A percentile compares a stretch with the other conserved stretches of the same genome.
These are phyloP conservation scores for Pseudorhiza aurosa DNA, from an alignment of 30 jellyfish, hydroid and myxozoan species.

Conservation along the genomic window DNA sequence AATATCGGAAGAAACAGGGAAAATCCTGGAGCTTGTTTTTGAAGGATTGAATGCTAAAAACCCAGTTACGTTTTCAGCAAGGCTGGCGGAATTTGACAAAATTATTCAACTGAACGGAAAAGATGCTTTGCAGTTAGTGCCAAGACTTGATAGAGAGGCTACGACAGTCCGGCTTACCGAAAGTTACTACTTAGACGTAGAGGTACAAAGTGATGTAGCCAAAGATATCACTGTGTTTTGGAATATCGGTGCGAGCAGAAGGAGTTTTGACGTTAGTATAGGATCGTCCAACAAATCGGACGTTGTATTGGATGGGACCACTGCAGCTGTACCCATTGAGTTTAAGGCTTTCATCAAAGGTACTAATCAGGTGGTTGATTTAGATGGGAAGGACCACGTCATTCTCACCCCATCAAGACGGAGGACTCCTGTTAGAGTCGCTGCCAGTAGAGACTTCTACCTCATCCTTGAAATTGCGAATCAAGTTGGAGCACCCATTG, in stretches of 20 bases:
- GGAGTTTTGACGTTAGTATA: background rate
- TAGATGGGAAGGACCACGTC: constrained; percentile 17
- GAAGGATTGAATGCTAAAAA: constrained; percentile 32
- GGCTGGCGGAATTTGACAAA: background rate
- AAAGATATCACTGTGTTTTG: constrained; percentile 19
- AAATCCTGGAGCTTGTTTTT: background rate
- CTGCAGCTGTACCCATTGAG: background rate
- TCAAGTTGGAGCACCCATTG: constrained; percentile 17
- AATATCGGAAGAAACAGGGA: background rate
- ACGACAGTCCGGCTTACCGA: background rate
- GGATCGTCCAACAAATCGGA: background rate
- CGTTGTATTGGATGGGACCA: constrained; percentile 2
- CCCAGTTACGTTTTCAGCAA: constrained; percentile 5
- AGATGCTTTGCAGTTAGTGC: background rate
- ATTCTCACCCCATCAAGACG: background rate
- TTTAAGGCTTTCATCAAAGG: constrained; percentile 38
- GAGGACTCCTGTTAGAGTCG: background rate
- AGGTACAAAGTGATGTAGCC: constrained; percentile 18
- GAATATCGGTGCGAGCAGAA: background rate
- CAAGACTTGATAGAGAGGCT: background rate
- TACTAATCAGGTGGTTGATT: background rate
- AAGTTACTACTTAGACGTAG: constrained; percentile 16
- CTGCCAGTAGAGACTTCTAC: constrained; percentile 18
- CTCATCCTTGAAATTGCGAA: constrained; percentile 29
- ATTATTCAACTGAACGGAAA: constrained; percentile 36